Evolutionary conservation across 2,113 vertebrate genomes (phyloP).

Genomic region (Henicopernis longicauda): DNA sequence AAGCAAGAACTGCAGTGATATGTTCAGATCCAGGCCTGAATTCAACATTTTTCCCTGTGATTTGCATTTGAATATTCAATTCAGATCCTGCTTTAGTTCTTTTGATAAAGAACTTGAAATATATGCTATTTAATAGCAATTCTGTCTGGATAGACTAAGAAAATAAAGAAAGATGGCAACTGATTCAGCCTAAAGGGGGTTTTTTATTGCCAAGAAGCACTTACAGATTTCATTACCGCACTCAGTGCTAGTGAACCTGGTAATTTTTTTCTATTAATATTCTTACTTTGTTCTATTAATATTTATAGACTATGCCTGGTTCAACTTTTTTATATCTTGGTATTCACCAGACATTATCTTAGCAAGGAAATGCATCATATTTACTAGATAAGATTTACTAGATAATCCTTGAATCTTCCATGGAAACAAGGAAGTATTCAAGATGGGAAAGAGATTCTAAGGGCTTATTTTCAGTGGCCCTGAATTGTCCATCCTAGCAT

Average conservation of each 20-base stretch:
- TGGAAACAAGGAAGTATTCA: not conserved
- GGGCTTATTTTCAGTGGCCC: not conserved
- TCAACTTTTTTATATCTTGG: not conserved
- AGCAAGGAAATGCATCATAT: not conserved
- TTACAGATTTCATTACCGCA: not conserved
- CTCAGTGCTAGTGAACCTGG: not conserved
- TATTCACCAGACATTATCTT: not conserved
- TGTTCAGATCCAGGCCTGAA: not conserved
- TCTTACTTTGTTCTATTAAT: not conserved
- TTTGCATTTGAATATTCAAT: not conserved
- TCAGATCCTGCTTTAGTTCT: not conserved
- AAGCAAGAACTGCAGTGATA: not conserved
- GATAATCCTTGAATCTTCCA: not conserved
- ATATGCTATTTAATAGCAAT: not conserved
- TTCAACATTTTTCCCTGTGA: not conserved
- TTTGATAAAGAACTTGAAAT: not conserved
- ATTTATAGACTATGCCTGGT: not conserved
- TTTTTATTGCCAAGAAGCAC: not conserved
- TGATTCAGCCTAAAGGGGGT: rapidly evolving
- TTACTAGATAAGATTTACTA: not conserved
- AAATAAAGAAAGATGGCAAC: not conserved
- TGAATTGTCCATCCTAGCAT: not conserved
- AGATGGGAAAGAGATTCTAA: not conserved
- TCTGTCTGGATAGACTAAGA: not conserved
- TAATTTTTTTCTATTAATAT: not conserved